A percentile compares a stretch with the other conserved stretches of the same genome.
Conservation (phyloP, 2,113 vertebrate genomes). For the Pica pica region DNA sequence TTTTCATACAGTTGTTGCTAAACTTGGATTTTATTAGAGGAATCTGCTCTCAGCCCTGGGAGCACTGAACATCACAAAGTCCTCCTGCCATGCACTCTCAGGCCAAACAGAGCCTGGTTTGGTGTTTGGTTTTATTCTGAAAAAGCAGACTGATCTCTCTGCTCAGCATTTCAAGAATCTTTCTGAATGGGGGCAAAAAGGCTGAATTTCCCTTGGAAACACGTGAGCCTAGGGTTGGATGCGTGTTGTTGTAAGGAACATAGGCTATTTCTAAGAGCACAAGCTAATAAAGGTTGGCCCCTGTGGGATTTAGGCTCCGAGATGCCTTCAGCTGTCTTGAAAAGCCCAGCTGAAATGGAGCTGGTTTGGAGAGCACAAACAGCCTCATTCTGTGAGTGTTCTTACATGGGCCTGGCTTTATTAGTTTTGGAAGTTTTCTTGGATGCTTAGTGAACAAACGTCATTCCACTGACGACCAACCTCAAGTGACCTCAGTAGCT, state of each 20-base stretch:
- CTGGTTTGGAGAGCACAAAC: background rate
- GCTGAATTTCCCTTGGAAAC: background rate
- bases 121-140: background rate
- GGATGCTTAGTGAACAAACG: background rate
- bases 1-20: background rate
- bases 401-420: background rate
- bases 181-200: background rate
- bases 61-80: accelerated
- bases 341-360: background rate
- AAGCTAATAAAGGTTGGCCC: background rate
- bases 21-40: background rate
- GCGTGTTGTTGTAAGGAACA: accelerated
- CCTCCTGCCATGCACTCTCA: background rate
- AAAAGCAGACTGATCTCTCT: background rate
- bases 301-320: background rate
- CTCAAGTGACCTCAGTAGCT: background rate
- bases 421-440: background rate
- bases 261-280: background rate
- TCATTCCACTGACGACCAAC: background rate
- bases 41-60: background rate
- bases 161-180: background rate
- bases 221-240: accelerated
- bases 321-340: background rate
- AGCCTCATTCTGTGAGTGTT: background rate
- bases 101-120: background rate